Evolutionary conservation across 1,140 invertebrate genomes (phyloP), one percentile per base, ranked within the genome.

Genomic region (Zophobas atratus): DNA sequence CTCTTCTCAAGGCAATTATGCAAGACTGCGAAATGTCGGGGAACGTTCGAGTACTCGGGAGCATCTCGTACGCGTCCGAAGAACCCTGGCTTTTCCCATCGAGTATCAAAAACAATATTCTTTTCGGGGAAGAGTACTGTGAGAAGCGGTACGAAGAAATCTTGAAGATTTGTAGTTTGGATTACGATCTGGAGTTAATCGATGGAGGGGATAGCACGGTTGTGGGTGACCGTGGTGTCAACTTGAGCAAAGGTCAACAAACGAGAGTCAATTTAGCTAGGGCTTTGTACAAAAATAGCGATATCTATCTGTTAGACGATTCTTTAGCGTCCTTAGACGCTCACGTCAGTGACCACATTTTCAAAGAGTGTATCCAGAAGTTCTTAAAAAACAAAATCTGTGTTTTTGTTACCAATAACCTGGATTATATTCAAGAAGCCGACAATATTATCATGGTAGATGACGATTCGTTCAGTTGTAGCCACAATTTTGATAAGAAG

Each of bases 181-280:
- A 88, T 55, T 89, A 89, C 79, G 95, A 96, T 84, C 90, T 96
- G 75, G 91, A 92, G 80, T 88, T 90, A 74, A 89, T 93, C 77
- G 89, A 89, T 36, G 87, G 90, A 77, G 91, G 93, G n/a, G 95
- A 96, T 82, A 87, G 90, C 79, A 96, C 95, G 0, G 85, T 95
- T 32, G 93, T 97, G 2, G 96, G 96, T 1, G 92, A 94, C 77
- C 89, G 94, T 76, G 97, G 97, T 43, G 92, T 96, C 8, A 93
- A 90, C 80, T 87, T 96, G 6, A 97, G 94, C 85, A 97, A 97
- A 77, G 97, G 97, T 53, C 97, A 98, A 87, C 93, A 95, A 81
- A 96, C 96, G 0, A 90, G 96, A 81, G 93, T 98, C 2, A 96
- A 94, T 83, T 87, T 97, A 41, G 95, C 95, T 0, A 90, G 95